Conservation (phyloP, 2,113 vertebrate species). For the Agelaius phoeniceus region DNA sequence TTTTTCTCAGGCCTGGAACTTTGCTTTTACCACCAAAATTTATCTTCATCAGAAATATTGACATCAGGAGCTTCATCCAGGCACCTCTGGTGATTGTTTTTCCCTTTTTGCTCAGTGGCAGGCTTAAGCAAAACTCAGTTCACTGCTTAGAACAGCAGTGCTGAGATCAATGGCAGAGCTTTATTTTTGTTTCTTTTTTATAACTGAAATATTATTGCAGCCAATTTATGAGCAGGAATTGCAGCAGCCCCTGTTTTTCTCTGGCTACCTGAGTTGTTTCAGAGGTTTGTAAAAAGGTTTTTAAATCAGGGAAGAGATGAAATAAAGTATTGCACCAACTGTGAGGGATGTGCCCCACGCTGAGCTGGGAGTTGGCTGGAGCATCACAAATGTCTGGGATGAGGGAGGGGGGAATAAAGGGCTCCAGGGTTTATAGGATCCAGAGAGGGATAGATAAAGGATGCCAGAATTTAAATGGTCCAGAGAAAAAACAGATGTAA, state of each 20-base stretch:
- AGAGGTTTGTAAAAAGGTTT: neutral
- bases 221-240: neutral
- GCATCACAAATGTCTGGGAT: neutral
- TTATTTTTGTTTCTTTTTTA: neutral
- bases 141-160: neutral
- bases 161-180: conserved; percentile 39
- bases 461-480: neutral
- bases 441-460: neutral
- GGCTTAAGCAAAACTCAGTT: neutral
- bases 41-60: conserved; percentile 31
- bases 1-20: conserved; percentile 37
- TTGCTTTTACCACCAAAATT: conserved; percentile 56
- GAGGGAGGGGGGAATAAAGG: neutral
- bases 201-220: conserved; percentile 31
- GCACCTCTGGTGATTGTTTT: conserved; percentile 49
- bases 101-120: conserved; percentile 21
- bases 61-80: neutral
- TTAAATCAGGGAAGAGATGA: neutral
- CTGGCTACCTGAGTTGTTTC: neutral
- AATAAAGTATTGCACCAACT: neutral
- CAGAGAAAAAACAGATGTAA: neutral
- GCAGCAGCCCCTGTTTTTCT: neutral
- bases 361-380: neutral
- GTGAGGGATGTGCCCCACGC: fast-evolving
- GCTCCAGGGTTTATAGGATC: neutral